These are phyloP conservation scores for Bryconaethiops microstoma DNA, from an alignment of 2,797 vertebrate genomes.

Conservation along the genomic window DNA sequence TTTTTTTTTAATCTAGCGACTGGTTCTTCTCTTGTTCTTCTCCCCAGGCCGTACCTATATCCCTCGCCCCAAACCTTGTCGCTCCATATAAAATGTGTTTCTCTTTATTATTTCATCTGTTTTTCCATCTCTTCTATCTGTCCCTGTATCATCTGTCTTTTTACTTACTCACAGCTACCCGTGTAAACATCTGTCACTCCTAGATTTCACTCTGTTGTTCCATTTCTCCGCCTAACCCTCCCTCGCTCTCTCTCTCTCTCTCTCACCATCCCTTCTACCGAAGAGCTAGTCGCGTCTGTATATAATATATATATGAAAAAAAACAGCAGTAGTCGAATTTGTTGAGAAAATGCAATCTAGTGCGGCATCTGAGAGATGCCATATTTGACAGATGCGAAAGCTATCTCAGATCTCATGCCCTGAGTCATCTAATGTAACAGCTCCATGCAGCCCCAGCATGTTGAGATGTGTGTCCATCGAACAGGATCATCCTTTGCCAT, in stretches of 20 bases:
- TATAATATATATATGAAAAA: not conserved
- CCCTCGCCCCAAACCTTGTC: slow-evolving; percentile 19
- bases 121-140: slow-evolving; percentile 35
- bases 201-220: slow-evolving; percentile 25
- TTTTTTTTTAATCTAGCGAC: not conserved
- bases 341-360: slow-evolving; percentile 45
- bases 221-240: slow-evolving; percentile 4
- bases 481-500: slow-evolving; percentile 43
- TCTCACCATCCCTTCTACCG: not conserved
- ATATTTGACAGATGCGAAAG: slow-evolving; percentile 49
- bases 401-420: slow-evolving; percentile 31
- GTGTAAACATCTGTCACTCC: slow-evolving; percentile 43
- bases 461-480: slow-evolving; percentile 45
- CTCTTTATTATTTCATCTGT: slow-evolving; percentile 45
- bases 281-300: not conserved
- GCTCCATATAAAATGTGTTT: slow-evolving; percentile 31
- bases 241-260: slow-evolving; percentile 1
- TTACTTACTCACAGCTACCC: slow-evolving; percentile 21
- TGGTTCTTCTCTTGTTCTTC: not conserved
- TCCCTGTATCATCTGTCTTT: slow-evolving; percentile 29
- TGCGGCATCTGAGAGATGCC: slow-evolving; percentile 35
- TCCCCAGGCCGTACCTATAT: slow-evolving; percentile 24
- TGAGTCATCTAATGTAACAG: slow-evolving; percentile 45
- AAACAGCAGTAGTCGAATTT: slow-evolving; percentile 41
- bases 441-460: slow-evolving; percentile 35